Base-by-base conservation (phyloP, 2,797 vertebrate species). In the Gymnocypris eckloni region DNA sequence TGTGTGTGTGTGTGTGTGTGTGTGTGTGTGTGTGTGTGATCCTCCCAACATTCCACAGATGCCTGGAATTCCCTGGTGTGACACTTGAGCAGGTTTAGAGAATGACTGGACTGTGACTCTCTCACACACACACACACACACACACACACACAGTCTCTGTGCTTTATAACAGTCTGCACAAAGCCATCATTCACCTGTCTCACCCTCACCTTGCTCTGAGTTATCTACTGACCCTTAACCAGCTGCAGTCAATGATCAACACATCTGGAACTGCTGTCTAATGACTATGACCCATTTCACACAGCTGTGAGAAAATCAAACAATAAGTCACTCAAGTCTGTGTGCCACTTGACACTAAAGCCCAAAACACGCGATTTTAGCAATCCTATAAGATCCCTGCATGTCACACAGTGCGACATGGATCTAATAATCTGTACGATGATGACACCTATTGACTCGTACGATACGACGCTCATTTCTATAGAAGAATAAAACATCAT, bases 21-120 rank as follows among this genome's bases (percentile, higher is more conserved):
- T 79, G 37, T 41, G 59, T 28, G 2, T 2, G 28, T 28, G 61
- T 15, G 18, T 1, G 78, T 3, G 39, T 10, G 20, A 78, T 11
- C 80, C 20, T 37, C 82, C 76, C 84, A 1, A 33, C 83, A 4
- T 87, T 66, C 83, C 87, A 28, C 67, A 82, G 72, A 92, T 91
- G 86, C 85, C 86, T 85, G 88, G 89, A 87, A 92, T 90, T 91
- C 90, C 84, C 70, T 61, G 70, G 75, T 82, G 86, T 67, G 54
- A 89, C 79, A 69, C 41, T 56, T 43, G 76, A 87, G 83, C 88
- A 76, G 77, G 78, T 88, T 90, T 89, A 88, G 88, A 45, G 80
- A 75, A 64, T 66, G 89, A 90, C 87, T 90, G 88, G 82, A 86
- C 82, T 61, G 50, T 89, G 88, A 90, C 88, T 2, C 56, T 64